A percentile compares a stretch with the other conserved stretches of the same genome.
These are phyloP conservation scores for Imbricaverruca yamaguchii DNA, from an alignment of 2,888 invertebrate species.

Conservation along the genomic window DNA sequence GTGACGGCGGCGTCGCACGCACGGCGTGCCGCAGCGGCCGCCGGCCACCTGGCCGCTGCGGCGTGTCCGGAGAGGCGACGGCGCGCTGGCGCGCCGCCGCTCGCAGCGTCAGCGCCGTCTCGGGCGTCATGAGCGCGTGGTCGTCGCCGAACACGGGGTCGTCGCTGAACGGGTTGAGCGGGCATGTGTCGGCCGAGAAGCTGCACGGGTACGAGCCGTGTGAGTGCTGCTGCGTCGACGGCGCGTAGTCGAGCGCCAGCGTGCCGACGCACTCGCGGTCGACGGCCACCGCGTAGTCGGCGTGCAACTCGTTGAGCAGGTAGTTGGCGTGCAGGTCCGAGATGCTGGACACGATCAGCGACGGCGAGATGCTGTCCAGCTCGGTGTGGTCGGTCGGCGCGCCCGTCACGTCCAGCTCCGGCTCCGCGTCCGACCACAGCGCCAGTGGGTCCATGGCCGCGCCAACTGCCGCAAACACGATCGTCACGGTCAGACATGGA, in stretches of 20 bases:
- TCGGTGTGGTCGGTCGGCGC: neutral
- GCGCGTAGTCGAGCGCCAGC: slow-evolving; percentile 9
- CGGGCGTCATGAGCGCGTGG: neutral
- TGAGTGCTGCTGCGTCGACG: neutral
- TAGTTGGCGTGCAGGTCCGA: slow-evolving; percentile 10
- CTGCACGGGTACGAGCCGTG: slow-evolving; percentile 13
- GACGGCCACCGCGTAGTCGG: neutral
- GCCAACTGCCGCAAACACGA: too few species aligned
- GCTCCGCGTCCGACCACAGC: neutral
- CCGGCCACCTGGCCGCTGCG: neutral
- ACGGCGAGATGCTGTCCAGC: slow-evolving; percentile 17
- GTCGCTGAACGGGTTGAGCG: slow-evolving; percentile 15
- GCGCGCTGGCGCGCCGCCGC: neutral
- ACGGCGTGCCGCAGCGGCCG: neutral
- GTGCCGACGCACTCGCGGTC: neutral
- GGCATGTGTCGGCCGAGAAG: slow-evolving; percentile 7
- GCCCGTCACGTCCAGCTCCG: neutral
- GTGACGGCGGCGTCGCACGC: neutral
- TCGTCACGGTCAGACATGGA: too few species aligned
- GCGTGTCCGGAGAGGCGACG: neutral
- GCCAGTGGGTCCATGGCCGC: neutral
- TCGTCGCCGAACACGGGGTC: slow-evolving; percentile 12
- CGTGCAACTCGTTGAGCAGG: slow-evolving; percentile 2
- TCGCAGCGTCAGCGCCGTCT: slow-evolving; percentile 21
- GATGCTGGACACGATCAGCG: slow-evolving; percentile 12